Evolutionary conservation across 2,113 vertebrate genomes (phyloP).

Genomic region (Lepisosteus oculatus): DNA sequence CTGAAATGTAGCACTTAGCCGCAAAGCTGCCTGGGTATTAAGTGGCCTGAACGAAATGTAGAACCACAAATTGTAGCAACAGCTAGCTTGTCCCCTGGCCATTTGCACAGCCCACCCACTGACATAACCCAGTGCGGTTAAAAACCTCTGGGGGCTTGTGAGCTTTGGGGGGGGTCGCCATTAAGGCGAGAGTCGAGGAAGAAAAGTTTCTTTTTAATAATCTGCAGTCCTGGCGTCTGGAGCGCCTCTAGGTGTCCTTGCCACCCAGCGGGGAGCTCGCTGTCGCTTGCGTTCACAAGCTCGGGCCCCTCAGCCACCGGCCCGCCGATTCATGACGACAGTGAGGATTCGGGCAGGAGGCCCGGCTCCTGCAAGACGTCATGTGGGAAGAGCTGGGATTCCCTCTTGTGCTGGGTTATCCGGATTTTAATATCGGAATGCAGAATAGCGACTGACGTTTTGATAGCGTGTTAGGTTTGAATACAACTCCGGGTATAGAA

Average conservation of each 20-base stretch:
- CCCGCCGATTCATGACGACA: slow-evolving; percentile 57
- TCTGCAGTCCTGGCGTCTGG: slow-evolving; percentile 35
- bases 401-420: too few relatives aligned
- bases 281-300: slow-evolving; percentile 52
- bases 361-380: too few relatives aligned
- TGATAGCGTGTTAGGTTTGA: too few relatives aligned
- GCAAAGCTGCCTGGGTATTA: slow-evolving; percentile 79
- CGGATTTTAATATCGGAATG: too few relatives aligned
- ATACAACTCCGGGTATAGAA: too few relatives aligned
- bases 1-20: slow-evolving; percentile 83
- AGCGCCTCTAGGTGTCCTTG: slow-evolving; percentile 17
- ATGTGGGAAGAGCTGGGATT: too few relatives aligned
- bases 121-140: slow-evolving; percentile 45
- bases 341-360: slow-evolving; percentile 24
- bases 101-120: slow-evolving; percentile 46
- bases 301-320: slow-evolving; percentile 53
- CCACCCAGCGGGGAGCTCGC: slow-evolving; percentile 14
- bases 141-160: slow-evolving; percentile 12
- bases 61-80: slow-evolving; percentile 65
- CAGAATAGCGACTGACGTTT: too few relatives aligned
- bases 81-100: slow-evolving; percentile 55
- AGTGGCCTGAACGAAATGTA: slow-evolving; percentile 74
- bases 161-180: slow-evolving; percentile 16
- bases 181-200: neutral
- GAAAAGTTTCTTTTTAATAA: slow-evolving; percentile 33